Percentiles rank a stretch among this genome's conserved stretches.
phyloP scores from a whole-genome alignment of 2,797 vertebrate species.

The Naso thynnoides region DNA sequence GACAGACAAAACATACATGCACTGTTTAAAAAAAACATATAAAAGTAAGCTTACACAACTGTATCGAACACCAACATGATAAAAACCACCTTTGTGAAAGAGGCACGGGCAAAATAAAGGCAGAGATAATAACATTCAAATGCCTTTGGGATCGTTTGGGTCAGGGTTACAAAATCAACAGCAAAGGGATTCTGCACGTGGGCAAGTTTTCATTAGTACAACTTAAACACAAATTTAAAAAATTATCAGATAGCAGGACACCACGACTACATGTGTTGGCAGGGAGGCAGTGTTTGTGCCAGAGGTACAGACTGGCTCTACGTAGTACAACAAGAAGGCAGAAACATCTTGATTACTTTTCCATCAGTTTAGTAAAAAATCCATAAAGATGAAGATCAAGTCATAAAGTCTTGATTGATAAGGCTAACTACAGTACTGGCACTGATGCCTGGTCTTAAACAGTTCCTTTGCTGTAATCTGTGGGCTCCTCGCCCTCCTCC shows the following conservation, averaged over 20 bases:
- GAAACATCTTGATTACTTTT: slow-evolving; percentile 10
- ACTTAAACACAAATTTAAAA: slow-evolving; percentile 45
- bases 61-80: slow-evolving; percentile 10
- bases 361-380: slow-evolving; percentile 32
- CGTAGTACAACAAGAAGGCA: not conserved
- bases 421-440: slow-evolving; percentile 42
- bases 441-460: not conserved
- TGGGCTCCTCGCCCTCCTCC: slow-evolving; percentile 90
- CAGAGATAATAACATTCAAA: slow-evolving; percentile 59
- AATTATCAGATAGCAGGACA: slow-evolving; percentile 10
- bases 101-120: not conserved
- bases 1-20: slow-evolving; percentile 36
- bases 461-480: slow-evolving; percentile 83
- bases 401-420: slow-evolving; percentile 7
- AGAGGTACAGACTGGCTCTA: slow-evolving; percentile 10
- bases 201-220: slow-evolving; percentile 45
- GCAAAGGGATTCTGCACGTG: slow-evolving; percentile 21
- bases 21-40: slow-evolving; percentile 18
- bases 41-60: slow-evolving; percentile 32
- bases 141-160: slow-evolving; percentile 48
- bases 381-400: slow-evolving; percentile 1
- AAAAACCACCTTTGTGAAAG: slow-evolving; percentile 12
- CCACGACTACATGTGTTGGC: slow-evolving; percentile 14
- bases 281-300: slow-evolving; percentile 38
- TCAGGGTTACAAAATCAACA: slow-evolving; percentile 30